Conservation (phyloP, 2,888 invertebrate species). For the Epirrhoe alternata region DNA sequence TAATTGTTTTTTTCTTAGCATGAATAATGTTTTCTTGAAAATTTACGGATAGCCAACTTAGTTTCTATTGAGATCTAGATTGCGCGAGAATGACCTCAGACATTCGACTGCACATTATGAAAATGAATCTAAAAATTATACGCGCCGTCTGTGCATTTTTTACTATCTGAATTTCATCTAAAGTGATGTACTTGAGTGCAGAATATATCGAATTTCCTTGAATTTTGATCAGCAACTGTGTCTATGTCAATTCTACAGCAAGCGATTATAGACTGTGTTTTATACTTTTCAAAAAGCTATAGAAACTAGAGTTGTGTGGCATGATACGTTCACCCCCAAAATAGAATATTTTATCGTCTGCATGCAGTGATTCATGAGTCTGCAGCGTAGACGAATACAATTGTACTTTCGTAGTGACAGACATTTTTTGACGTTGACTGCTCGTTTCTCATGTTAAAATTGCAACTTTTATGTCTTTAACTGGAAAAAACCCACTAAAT, state of each 20-base stretch:
- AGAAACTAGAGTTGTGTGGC: constrained; percentile 52
- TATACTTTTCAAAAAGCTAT: constrained; percentile 26
- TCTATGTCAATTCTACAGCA: constrained; percentile 61
- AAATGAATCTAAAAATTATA: constrained; percentile 83
- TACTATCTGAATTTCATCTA: constrained; percentile 75
- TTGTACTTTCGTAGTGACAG: constrained; percentile 61
- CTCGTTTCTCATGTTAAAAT: constrained; percentile 57
- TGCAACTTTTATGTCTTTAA: constrained; percentile 47
- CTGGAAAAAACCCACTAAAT: constrained; percentile 37
- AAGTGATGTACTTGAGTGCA: constrained; percentile 79
- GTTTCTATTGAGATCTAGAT: constrained; percentile 27
- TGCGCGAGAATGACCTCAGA: constrained; percentile 71
- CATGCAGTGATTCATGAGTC: constrained; percentile 80
- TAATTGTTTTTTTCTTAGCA: too few species aligned
- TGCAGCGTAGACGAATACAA: constrained; percentile 80
- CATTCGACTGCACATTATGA: constrained; percentile 79
- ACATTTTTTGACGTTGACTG: constrained; percentile 55
- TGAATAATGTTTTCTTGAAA: too few species aligned
- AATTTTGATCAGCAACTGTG: constrained; percentile 78
- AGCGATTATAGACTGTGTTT: constrained; percentile 47
- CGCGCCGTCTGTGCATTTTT: constrained; percentile 81
- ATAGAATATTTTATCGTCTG: constrained; percentile 72
- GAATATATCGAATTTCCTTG: constrained; percentile 82
- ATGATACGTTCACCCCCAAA: constrained; percentile 63
- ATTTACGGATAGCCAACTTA: not conserved